Percentiles rank a stretch among this genome's conserved stretches.
Conservation (phyloP, 2,113 vertebrate species). For the Cathartes aura region DNA sequence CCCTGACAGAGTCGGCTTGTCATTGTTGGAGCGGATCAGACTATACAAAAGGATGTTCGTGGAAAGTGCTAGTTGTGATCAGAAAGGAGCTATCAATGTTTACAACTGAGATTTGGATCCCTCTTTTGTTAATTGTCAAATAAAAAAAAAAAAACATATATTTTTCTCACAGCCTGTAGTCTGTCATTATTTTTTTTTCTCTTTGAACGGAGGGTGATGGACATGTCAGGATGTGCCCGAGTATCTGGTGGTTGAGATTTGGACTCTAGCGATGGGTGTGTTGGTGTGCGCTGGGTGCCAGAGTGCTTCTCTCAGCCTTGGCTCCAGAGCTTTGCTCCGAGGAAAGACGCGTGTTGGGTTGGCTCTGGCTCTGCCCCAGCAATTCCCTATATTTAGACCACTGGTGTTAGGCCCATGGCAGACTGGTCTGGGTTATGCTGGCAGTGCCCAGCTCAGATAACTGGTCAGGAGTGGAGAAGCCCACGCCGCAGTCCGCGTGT, state of each 20-base stretch:
- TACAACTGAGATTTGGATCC: neutral
- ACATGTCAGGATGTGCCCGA: neutral
- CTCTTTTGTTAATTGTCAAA: conserved; percentile 58
- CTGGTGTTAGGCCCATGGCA: accelerated
- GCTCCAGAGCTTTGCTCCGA: neutral
- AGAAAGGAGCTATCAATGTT: conserved; percentile 62
- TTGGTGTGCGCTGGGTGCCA: neutral
- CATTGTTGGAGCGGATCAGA: conserved; percentile 64
- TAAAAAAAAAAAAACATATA: neutral
- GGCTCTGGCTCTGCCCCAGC: neutral
- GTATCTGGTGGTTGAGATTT: neutral
- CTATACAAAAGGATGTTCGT: conserved; percentile 62
- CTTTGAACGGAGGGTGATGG: neutral
- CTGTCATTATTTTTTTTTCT: neutral
- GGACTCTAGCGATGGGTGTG: accelerated
- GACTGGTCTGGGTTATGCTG: neutral
- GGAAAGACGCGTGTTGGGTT: accelerated
- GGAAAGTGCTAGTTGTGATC: conserved; percentile 62
- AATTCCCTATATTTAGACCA: neutral
- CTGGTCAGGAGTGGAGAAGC: accelerated
- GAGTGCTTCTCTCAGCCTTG: neutral
- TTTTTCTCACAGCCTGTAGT: conserved; percentile 17
- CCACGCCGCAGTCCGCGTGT: accelerated
- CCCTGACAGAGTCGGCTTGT: conserved; percentile 44
- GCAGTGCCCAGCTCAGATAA: neutral